These are phyloP conservation scores for Podotricha telesiphe DNA, from an alignment of 2,888 invertebrate genomes.

Conservation along the genomic window DNA sequence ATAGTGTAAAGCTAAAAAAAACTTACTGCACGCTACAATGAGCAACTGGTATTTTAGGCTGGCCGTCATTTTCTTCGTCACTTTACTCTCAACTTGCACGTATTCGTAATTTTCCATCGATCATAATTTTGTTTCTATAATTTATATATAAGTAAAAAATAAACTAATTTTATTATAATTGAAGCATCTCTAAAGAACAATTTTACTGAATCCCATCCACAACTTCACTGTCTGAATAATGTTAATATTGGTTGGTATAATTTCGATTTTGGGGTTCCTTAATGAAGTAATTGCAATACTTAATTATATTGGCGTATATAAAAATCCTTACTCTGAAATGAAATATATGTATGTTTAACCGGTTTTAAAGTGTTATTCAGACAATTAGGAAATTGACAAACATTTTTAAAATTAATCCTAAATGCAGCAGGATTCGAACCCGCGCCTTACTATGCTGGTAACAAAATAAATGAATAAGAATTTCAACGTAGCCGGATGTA, in stretches of 20 bases:
- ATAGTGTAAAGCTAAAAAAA: too few relatives aligned
- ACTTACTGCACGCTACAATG: slow-evolving; percentile 56
- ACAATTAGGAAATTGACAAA: too few relatives aligned
- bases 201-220: not conserved
- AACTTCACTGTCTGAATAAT: not conserved
- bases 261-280: not conserved
- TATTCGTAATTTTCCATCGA: slow-evolving; percentile 53
- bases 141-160: too few relatives aligned
- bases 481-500: too few relatives aligned
- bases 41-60: slow-evolving; percentile 51
- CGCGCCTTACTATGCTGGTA: too few relatives aligned
- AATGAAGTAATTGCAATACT: not conserved
- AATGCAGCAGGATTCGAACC: too few relatives aligned
- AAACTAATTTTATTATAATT: not conserved
- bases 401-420: too few relatives aligned
- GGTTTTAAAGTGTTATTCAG: too few relatives aligned
- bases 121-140: slow-evolving; percentile 9
- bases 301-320: too few relatives aligned
- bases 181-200: not conserved
- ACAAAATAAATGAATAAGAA: too few relatives aligned
- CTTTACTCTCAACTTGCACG: slow-evolving; percentile 36
- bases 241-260: not conserved
- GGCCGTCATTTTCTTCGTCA: slow-evolving; percentile 45
- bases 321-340: too few relatives aligned
- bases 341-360: too few relatives aligned